Base-by-base conservation (phyloP, 2,113 vertebrate genomes). In the Triplophysa rosa region DNA sequence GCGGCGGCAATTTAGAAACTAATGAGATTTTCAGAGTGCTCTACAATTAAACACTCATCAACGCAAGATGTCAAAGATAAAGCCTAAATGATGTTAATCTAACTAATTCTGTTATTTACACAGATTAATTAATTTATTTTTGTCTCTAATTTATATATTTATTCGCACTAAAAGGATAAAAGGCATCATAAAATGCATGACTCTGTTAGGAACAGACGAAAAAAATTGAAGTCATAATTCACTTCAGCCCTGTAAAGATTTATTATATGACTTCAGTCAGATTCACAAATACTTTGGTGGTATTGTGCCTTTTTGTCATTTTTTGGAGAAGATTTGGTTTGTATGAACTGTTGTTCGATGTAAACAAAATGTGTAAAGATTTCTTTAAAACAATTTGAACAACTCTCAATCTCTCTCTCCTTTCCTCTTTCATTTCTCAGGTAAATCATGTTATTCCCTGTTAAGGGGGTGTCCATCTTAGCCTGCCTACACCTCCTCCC, bases 401-500 rank as follows among this genome's bases (percentile, higher is more conserved):
- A 58, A 8, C 2, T 58, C 65, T 59, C 12, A 88, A 86, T 79
- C 83, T 89, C 84, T 87, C 56, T 3, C 42, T 64, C 65, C 33
- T 81, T 83, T 80, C 61, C n/a, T 84, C 86, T 79, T 83, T 59
- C 62, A 21, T 92, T 92, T 81, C 88, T 77, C 91, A 96, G 95
- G 93, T 84, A 89, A 91, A 91, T 78, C 84, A 93, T 92, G 87
- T 91, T 92, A 87, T 63, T 70, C 65, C 86, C 83, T 72, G 61
- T 78, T 11, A 87, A 89, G 75, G 90, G 86, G 91, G 87, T 87
- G 84, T 81, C 88, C 65, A 49, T 86, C 88, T 80, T 95, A 79
- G 8, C 88, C 65, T 82, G 90, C 81, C 85, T 91, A 59, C 89
- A 93, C 80, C 86, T 89, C 74, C 81, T 95, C 87, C 84, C 95